Percentiles rank a stretch among this genome's conserved stretches.
Conservation (phyloP, 2,113 vertebrate species). For the Lathamus discolor region DNA sequence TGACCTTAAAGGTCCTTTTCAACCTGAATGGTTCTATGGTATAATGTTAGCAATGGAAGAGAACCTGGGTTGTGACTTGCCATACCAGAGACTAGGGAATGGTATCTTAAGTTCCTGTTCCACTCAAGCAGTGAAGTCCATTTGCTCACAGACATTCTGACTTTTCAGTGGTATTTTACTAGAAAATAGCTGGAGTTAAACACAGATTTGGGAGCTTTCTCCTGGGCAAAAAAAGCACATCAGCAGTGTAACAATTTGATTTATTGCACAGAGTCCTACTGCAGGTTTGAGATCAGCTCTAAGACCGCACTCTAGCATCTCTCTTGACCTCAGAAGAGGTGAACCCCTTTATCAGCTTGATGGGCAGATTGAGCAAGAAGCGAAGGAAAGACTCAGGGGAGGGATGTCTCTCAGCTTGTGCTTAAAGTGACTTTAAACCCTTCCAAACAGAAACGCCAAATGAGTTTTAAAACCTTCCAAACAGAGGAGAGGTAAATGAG, state of each 20-base stretch:
- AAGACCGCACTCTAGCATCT: neutral
- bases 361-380: neutral
- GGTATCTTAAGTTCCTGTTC: neutral
- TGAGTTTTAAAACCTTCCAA: conserved; percentile 54
- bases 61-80: neutral
- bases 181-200: neutral
- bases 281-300: neutral
- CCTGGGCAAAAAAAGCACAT: neutral
- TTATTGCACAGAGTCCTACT: neutral
- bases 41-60: neutral
- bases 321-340: neutral
- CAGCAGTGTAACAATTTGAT: neutral
- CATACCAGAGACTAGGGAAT: neutral
- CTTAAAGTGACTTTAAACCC: conserved; percentile 26
- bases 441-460: conserved; percentile 37
- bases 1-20: neutral
- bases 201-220: neutral
- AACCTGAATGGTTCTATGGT: neutral
- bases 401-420: neutral
- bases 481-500: conserved; percentile 15
- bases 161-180: neutral
- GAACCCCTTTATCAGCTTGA: neutral
- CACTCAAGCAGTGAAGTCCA: neutral
- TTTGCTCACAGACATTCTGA: neutral
- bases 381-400: neutral